Conservation (phyloP, 2,888 invertebrate species). For the Thereva unica region DNA sequence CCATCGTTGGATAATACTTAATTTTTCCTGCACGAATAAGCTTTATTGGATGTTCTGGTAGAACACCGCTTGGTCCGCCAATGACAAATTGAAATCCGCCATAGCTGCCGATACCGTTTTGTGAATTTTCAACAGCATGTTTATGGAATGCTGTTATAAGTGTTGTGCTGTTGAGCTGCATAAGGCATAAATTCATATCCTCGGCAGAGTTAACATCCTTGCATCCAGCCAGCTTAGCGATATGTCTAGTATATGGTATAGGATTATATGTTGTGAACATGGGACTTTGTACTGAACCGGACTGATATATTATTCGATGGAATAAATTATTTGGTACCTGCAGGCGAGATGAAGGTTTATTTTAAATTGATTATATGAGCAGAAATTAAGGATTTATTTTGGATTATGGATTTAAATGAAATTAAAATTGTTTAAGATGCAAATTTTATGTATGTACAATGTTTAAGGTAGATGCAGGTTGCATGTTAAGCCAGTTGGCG, state of each 20-base stretch:
- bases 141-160: conserved; percentile 55
- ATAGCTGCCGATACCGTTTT: conserved; percentile 47
- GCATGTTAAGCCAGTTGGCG: too few relatives aligned
- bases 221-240: conserved; percentile 55
- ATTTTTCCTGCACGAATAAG: conserved; percentile 51
- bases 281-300: conserved; percentile 60
- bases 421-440: too few relatives aligned
- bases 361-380: too few relatives aligned
- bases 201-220: conserved; percentile 49
- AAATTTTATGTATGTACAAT: too few relatives aligned
- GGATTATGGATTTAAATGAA: too few relatives aligned
- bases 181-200: conserved; percentile 54
- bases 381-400: too few relatives aligned
- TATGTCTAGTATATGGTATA: conserved; percentile 51
- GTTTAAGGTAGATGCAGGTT: too few relatives aligned
- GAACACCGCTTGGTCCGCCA: conserved; percentile 54
- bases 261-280: conserved; percentile 60
- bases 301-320: conserved; percentile 61
- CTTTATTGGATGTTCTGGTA: conserved; percentile 53
- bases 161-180: conserved; percentile 52
- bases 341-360: not conserved
- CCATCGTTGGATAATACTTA: conserved; percentile 56
- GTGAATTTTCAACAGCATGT: conserved; percentile 48
- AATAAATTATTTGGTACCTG: conserved; percentile 58
- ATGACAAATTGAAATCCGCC: conserved; percentile 54